Percentiles rank a stretch among this genome's conserved stretches.
phyloP scores from a whole-genome alignment of 1,140 invertebrate genomes.

The Panulirus ornatus region DNA sequence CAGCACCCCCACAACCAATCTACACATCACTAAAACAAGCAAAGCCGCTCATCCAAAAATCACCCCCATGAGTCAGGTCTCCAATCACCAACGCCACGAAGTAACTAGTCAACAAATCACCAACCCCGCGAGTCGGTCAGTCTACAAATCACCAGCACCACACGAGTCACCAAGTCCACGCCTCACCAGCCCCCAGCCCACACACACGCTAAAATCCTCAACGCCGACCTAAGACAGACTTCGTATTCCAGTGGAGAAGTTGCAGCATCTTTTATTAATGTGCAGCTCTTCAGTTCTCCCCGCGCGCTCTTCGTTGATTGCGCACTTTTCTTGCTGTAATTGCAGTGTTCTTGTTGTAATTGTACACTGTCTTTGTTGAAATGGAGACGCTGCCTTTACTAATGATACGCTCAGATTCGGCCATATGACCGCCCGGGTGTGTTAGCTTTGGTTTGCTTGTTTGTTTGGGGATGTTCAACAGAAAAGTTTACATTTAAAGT shows the following conservation, averaged over 20 bases:
- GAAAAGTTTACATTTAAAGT: too few relatives aligned
- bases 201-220: background rate
- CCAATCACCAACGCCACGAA: background rate
- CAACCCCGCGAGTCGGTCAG: background rate
- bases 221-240: constrained; percentile 20
- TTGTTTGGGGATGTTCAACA: background rate
- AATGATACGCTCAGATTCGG: constrained; percentile 36
- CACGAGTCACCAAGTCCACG: too few relatives aligned
- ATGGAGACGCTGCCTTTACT: constrained; percentile 39
- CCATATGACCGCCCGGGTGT: constrained; percentile 6
- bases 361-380: constrained; percentile 53
- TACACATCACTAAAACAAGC: too few relatives aligned
- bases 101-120: background rate
- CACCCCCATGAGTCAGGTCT: background rate
- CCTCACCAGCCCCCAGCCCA: too few relatives aligned
- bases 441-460: background rate
- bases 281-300: constrained; percentile 24
- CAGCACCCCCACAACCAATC: too few relatives aligned
- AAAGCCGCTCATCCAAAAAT: too few relatives aligned
- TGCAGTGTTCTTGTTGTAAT: constrained; percentile 55
- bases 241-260: constrained; percentile 44
- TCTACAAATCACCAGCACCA: background rate
- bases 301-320: constrained; percentile 35
- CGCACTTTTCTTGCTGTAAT: constrained; percentile 54
- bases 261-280: constrained; percentile 59